These are phyloP conservation scores for Leptodactylus fuscus DNA, from an alignment of 2,113 vertebrate species.

Conservation along the genomic window DNA sequence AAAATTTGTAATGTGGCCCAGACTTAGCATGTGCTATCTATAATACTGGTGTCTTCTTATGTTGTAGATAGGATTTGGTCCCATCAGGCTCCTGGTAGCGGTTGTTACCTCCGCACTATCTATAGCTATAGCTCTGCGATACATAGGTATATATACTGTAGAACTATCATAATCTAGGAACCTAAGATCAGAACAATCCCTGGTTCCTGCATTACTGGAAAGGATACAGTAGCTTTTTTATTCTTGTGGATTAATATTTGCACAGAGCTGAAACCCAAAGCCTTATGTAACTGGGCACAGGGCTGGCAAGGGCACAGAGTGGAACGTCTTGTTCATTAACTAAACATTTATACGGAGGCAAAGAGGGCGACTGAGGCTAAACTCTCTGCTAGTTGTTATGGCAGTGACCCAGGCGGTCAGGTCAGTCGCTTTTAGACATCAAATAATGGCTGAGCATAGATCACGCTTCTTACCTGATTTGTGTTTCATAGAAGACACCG, in stretches of 20 bases:
- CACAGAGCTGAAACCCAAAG: slow-evolving; percentile 3
- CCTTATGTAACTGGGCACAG: slow-evolving; percentile 57
- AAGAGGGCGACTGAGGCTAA: slow-evolving; percentile 46
- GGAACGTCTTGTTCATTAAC: slow-evolving; percentile 50
- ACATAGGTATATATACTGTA: background rate
- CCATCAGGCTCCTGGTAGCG: no score
- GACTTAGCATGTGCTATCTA: no score
- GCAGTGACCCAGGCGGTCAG: slow-evolving; percentile 39
- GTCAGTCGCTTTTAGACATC: background rate
- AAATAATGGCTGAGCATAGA: background rate
- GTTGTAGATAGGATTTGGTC: no score
- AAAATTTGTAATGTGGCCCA: no score
- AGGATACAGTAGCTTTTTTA: slow-evolving; percentile 49
- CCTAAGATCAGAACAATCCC: background rate
- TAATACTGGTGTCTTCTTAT: no score
- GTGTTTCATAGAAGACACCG: no score
- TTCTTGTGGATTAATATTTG: slow-evolving; percentile 29
- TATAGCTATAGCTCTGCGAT: no score
- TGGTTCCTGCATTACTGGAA: slow-evolving; percentile 30
- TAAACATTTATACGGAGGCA: slow-evolving; percentile 32
- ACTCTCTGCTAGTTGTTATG: background rate
- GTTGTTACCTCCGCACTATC: no score
- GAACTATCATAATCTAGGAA: background rate
- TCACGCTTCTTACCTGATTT: background rate
- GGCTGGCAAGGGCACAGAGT: slow-evolving; percentile 3